A percentile compares a stretch with the other conserved stretches of the same genome.
These are phyloP conservation scores for Hypsopygia costalis DNA, from an alignment of 2,888 invertebrate species.

Conservation along the genomic window DNA sequence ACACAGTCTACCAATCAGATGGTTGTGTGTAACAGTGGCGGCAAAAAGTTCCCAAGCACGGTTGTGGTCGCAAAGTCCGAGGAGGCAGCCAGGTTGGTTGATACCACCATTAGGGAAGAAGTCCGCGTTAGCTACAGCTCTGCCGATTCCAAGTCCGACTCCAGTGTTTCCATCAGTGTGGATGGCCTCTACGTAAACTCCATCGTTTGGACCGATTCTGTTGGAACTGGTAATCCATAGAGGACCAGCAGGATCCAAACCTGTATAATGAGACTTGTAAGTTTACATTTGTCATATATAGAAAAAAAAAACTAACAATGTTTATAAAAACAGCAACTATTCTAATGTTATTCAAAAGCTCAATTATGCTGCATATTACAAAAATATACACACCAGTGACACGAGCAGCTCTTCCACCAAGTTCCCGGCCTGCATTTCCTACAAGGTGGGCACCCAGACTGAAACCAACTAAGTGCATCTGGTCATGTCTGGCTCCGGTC, in stretches of 20 bases:
- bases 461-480: constrained; percentile 64
- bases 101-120: constrained; percentile 54
- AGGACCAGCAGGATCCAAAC: constrained; percentile 53
- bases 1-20: constrained; percentile 45
- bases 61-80: constrained; percentile 50
- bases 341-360: no score
- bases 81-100: constrained; percentile 50
- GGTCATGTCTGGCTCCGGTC: constrained; percentile 27
- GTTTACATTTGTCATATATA: no score
- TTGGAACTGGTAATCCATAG: constrained; percentile 34
- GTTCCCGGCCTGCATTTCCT: constrained; percentile 55
- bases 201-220: constrained; percentile 14
- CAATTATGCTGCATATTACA: no score
- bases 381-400: constrained; percentile 48
- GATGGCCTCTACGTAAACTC: constrained; percentile 36
- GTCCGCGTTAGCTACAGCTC: constrained; percentile 72
- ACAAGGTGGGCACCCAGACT: constrained; percentile 72
- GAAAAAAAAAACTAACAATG: no score
- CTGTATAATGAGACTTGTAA: no score
- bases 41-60: constrained; percentile 56
- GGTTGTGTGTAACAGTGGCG: constrained; percentile 44
- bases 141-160: constrained; percentile 68
- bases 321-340: no score
- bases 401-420: constrained; percentile 51
- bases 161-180: constrained; percentile 38